Conservation (phyloP, 2,888 invertebrate species). For the Deilephila porcellus region DNA sequence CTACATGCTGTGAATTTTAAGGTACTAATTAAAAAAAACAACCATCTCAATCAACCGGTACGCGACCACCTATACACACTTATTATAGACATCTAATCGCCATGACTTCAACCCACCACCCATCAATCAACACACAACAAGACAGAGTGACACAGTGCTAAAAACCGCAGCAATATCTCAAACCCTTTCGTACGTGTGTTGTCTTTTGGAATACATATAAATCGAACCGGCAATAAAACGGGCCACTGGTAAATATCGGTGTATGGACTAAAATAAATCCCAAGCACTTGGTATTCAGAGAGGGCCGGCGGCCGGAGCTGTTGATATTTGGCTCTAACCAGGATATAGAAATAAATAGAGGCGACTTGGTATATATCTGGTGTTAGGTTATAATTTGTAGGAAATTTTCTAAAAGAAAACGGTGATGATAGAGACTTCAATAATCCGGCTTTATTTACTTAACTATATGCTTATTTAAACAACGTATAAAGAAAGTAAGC, state of each 20-base stretch:
- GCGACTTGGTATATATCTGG: not conserved
- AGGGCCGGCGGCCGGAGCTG: constrained; percentile 31
- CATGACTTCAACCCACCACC: not conserved
- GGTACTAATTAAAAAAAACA: no score
- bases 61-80: no score
- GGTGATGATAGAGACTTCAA: no score
- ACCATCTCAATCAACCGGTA: no score
- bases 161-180: constrained; percentile 11
- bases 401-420: not conserved
- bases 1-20: no score
- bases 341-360: constrained; percentile 32
- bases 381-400: not conserved
- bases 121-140: constrained; percentile 15
- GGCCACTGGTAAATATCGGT: constrained; percentile 25
- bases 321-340: constrained; percentile 42
- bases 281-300: constrained; percentile 32
- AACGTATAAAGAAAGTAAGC: no score
- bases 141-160: constrained; percentile 17
- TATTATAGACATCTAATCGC: no score
- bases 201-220: constrained; percentile 26
- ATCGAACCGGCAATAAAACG: constrained; percentile 27
- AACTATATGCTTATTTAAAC: no score
- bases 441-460: no score
- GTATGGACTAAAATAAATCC: constrained; percentile 47
- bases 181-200: constrained; percentile 21